Percentiles rank a stretch among this genome's conserved stretches.
Evolutionary conservation across 2,888 invertebrate genomes (phyloP).

Genomic region (Trichogramma dendrolimi): DNA sequence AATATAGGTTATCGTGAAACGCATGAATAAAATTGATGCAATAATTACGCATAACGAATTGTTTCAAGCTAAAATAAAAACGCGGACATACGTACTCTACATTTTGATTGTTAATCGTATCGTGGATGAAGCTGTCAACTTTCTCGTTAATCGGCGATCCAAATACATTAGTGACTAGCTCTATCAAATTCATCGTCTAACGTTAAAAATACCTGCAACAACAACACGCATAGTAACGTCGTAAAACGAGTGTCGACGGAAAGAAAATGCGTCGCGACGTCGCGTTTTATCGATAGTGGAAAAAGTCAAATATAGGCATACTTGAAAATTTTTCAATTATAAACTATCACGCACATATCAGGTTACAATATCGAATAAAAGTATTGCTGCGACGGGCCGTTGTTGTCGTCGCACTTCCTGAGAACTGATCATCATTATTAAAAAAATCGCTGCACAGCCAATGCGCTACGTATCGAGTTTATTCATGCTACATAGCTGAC

Average conservation of each 20-base stretch:
- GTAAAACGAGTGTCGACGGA: too few relatives aligned
- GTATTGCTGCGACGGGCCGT: too few relatives aligned
- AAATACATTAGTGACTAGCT: conserved; percentile 23
- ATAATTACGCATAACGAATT: too few relatives aligned
- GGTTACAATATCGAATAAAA: conserved; percentile 15
- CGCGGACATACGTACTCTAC: conserved; percentile 16
- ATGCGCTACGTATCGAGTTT: conserved; percentile 3
- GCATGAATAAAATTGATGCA: too few relatives aligned
- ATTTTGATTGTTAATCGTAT: conserved; percentile 13
- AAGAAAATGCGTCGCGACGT: too few relatives aligned
- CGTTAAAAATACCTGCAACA: conserved; percentile 6
- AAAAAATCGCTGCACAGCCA: too few relatives aligned
- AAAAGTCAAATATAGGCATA: conserved; percentile 7
- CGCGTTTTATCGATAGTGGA: background rate
- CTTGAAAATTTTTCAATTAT: conserved; percentile 19
- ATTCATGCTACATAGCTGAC: background rate
- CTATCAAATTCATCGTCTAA: conserved; percentile 21
- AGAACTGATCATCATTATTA: too few relatives aligned
- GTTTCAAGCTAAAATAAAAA: background rate
- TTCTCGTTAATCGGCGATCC: conserved; percentile 18
- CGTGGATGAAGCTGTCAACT: conserved; percentile 9
- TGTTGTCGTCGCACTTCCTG: too few relatives aligned
- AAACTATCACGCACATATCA: conserved; percentile 20
- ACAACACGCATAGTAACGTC: background rate
- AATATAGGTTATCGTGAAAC: background rate